These are phyloP conservation scores for Cheilosia impressa DNA, from an alignment of 2,888 invertebrate species.

Conservation along the genomic window DNA sequence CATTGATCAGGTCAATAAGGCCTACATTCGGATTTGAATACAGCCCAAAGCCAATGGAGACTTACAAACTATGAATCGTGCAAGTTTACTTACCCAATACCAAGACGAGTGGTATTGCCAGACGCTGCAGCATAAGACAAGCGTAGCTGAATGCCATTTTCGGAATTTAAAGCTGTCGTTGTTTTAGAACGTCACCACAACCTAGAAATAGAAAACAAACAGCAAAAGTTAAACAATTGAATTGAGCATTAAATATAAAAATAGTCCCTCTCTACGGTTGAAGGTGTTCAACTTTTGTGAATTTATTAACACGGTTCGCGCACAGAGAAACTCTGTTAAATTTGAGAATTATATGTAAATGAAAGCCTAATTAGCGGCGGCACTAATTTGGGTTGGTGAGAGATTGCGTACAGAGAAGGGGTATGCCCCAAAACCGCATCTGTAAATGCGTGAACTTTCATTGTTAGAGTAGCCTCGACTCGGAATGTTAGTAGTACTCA, in stretches of 20 bases:
- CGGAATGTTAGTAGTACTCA: background rate
- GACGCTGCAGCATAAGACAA: slow-evolving; percentile 82
- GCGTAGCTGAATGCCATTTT: slow-evolving; percentile 82
- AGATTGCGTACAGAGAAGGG: background rate
- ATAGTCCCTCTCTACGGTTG: background rate
- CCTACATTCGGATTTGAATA: background rate
- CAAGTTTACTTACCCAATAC: slow-evolving; percentile 80
- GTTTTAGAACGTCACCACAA: slow-evolving; percentile 26
- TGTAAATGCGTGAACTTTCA: background rate
- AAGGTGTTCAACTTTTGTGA: slow-evolving; percentile 18
- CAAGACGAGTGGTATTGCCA: slow-evolving; percentile 81
- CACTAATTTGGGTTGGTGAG: background rate
- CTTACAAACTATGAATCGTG: background rate
- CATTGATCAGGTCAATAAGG: background rate
- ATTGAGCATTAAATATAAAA: background rate
- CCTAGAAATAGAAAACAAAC: slow-evolving; percentile 39
- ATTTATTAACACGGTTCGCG: background rate
- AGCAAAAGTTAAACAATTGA: slow-evolving; percentile 5
- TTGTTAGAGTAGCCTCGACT: background rate
- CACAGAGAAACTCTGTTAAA: background rate
- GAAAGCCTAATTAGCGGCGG: background rate
- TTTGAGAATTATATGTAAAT: background rate
- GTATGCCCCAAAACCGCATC: background rate
- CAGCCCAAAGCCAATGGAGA: background rate
- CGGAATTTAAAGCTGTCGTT: slow-evolving; percentile 24